phyloP scores from a whole-genome alignment of 2,113 vertebrate genomes.

The Salvator merianae region DNA sequence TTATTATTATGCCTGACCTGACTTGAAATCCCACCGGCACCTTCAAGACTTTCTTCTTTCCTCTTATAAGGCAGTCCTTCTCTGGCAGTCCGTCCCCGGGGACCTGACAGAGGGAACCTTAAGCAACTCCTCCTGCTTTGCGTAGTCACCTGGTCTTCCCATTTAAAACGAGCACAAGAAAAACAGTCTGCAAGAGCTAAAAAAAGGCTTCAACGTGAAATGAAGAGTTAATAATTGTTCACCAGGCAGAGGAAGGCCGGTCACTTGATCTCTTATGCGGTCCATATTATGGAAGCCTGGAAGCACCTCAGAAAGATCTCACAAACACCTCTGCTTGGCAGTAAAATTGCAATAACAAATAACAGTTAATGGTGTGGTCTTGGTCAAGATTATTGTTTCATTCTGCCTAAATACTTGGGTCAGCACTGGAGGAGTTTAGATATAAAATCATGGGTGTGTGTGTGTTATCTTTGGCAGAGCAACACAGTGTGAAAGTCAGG shows the following conservation, averaged over 20 bases:
- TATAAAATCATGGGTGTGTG: background rate
- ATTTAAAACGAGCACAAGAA: background rate
- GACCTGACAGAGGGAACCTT: background rate
- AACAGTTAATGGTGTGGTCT: too few species aligned
- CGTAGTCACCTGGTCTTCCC: constrained; percentile 15
- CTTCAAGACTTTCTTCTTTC: constrained; percentile 27
- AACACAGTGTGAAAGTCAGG: background rate
- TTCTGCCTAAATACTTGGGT: too few species aligned
- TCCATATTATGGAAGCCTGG: background rate
- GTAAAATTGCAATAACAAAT: too few species aligned
- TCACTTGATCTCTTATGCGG: background rate
- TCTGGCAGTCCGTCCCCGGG: background rate
- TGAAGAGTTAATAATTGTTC: background rate
- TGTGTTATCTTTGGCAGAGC: background rate
- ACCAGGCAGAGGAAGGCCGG: background rate
- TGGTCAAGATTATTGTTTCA: too few species aligned
- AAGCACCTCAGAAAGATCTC: background rate
- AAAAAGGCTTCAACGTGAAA: background rate
- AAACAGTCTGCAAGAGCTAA: background rate
- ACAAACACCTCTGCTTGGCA: too few species aligned
- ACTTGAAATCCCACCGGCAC: constrained; percentile 8
- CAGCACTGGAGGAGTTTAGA: too few species aligned
- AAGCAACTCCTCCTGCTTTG: background rate
- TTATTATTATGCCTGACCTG: constrained; percentile 14
- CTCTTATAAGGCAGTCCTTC: constrained; percentile 34